Percentiles rank a stretch among this genome's conserved stretches.
Conservation (phyloP, 2,113 vertebrate genomes). For the Epinephelus moara region DNA sequence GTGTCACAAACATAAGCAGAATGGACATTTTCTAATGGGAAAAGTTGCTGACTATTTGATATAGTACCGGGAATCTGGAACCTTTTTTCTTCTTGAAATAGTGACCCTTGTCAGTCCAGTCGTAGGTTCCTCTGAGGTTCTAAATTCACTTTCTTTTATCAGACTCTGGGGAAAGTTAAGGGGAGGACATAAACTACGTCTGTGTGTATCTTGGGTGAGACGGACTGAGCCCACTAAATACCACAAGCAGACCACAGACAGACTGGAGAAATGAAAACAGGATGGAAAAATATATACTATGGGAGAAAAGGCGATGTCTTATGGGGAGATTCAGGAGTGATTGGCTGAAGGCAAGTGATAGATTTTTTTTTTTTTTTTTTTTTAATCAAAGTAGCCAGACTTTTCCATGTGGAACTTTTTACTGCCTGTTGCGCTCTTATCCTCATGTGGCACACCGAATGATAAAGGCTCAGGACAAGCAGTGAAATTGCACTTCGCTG, state of each 20-base stretch:
- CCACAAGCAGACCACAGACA: slow-evolving; percentile 16
- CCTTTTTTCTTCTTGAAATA: background rate
- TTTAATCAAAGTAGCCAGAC: slow-evolving; percentile 18
- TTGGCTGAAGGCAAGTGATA: slow-evolving; percentile 8
- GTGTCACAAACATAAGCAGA: background rate
- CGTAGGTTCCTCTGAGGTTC: slow-evolving; percentile 6
- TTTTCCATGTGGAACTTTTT: slow-evolving; percentile 56
- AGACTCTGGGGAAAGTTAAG: slow-evolving; percentile 26
- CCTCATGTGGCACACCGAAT: slow-evolving; percentile 22
- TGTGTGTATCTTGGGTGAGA: slow-evolving; percentile 16
- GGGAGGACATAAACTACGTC: slow-evolving; percentile 16
- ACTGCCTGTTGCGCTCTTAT: slow-evolving; percentile 40
- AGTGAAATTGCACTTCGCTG: slow-evolving; percentile 24
- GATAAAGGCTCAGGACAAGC: slow-evolving; percentile 62
- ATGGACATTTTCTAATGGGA: background rate
- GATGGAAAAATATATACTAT: slow-evolving; percentile 5
- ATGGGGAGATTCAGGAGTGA: slow-evolving; percentile 38
- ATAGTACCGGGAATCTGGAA: background rate
- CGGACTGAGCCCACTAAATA: slow-evolving; percentile 50
- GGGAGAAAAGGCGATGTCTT: slow-evolving; percentile 3
- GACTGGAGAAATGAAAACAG: slow-evolving; percentile 25
- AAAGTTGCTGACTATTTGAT: background rate
- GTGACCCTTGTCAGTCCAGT: slow-evolving; percentile 9
- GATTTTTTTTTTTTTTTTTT: slow-evolving; percentile 1
- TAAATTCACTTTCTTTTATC: slow-evolving; percentile 48